A percentile compares a stretch with the other conserved stretches of the same genome.
Conservation (phyloP, 2,888 invertebrate species). For the Alloscopus bannaensis region DNA sequence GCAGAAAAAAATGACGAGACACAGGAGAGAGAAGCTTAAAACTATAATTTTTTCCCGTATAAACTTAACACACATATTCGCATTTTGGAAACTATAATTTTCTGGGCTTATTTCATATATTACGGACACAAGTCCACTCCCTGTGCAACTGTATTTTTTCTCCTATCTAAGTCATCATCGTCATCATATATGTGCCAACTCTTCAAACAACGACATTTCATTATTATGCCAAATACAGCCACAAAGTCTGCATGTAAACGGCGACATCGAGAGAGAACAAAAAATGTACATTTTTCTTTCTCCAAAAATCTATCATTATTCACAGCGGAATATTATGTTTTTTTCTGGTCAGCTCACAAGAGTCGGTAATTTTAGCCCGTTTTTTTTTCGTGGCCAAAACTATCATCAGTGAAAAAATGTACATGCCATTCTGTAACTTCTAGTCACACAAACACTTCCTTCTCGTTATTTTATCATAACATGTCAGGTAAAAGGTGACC, state of each 20-base stretch:
- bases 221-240: slow-evolving; percentile 12
- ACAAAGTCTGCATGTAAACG: background rate
- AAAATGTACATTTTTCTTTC: slow-evolving; percentile 47
- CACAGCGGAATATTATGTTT: slow-evolving; percentile 45
- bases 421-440: no score
- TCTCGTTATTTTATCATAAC: background rate
- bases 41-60: slow-evolving; percentile 48
- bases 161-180: slow-evolving; percentile 1
- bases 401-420: slow-evolving; percentile 43
- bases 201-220: slow-evolving; percentile 37
- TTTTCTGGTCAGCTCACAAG: slow-evolving; percentile 56
- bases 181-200: slow-evolving; percentile 31
- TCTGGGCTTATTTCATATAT: no score
- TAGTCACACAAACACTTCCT: slow-evolving; percentile 34
- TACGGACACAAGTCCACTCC: no score
- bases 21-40: slow-evolving; percentile 2
- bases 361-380: slow-evolving; percentile 50
- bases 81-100: no score
- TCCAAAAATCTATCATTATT: slow-evolving; percentile 63
- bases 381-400: slow-evolving; percentile 48
- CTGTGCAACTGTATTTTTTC: slow-evolving; percentile 15
- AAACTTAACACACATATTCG: slow-evolving; percentile 5
- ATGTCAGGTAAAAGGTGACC: background rate
- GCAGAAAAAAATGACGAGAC: background rate
- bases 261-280: slow-evolving; percentile 2